Base-by-base conservation (phyloP, 2,888 invertebrate species). In the Leucophenga montana region DNA sequence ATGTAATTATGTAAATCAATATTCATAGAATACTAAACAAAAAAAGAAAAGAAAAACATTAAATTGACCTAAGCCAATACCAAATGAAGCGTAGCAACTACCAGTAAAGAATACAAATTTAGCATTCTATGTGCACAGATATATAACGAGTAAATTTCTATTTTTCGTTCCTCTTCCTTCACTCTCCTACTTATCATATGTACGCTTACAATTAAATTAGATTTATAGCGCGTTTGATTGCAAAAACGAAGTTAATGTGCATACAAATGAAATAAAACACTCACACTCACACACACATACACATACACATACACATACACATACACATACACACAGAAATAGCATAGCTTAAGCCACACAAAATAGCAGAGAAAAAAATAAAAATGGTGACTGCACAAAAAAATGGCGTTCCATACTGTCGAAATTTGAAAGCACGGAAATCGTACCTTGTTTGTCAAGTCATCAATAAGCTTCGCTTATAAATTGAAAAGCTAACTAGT, bases 371-470 rank as follows among this genome's bases (percentile, higher is more conserved):
- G 48, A 69, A 39, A 57, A 14, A 65, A 8, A 33, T 68, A 66
- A 11, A 33, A 67, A 53, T 67, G 20, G 18, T 5, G 16, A 57
- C 13, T 20, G 54, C 33, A 33, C 20, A 39, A 56, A 14, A 39
- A 53, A 80, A 84, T 84, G 73, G 72, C 39, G 18, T 33, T 44
- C 50, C 22, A 56, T 27, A 27, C 73, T 79, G 54, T 73, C 72
- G 69, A 83, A 83, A 69, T 75, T 76, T 71, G 56, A 73, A 72
- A 70, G 73, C 70, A 71, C 71, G 83, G 75, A 81, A 79, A 84
- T 81, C 78, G 80, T 79, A 79, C 73, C 82, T 84, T 81, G 78
- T 82, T 84, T 84, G 80, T 82, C 82, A 81, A 82, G 83, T 83
- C 83, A 84, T 85, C 82, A 84, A 85, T 85, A 83, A 83, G 71